Evolutionary conservation across 2,888 invertebrate genomes (phyloP).

Genomic region (Nomada hirtipes): DNA sequence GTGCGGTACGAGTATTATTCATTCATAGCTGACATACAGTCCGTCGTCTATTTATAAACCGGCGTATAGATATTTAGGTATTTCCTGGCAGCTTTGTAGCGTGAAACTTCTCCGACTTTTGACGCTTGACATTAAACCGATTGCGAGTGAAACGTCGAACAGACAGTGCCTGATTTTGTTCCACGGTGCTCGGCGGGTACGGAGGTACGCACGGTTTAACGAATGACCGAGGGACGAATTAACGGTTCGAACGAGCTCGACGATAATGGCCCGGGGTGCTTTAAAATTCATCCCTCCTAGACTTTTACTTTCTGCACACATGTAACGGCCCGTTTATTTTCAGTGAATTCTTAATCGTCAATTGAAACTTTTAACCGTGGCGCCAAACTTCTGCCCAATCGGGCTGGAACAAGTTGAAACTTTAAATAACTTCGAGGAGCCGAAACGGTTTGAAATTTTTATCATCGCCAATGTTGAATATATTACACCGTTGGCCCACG

Average conservation of each 20-base stretch:
- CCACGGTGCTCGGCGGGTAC: no score
- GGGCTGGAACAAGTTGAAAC: slow-evolving; percentile 10
- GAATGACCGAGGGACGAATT: background rate
- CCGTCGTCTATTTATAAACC: slow-evolving; percentile 39
- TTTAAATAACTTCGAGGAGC: slow-evolving; percentile 19
- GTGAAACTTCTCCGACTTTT: slow-evolving; percentile 13
- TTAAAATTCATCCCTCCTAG: background rate
- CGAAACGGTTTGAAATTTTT: slow-evolving; percentile 35
- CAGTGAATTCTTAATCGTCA: slow-evolving; percentile 11
- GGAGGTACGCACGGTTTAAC: no score
- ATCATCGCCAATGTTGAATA: slow-evolving; percentile 10
- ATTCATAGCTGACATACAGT: slow-evolving; percentile 18
- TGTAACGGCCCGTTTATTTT: slow-evolving; percentile 10
- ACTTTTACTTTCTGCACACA: slow-evolving; percentile 15
- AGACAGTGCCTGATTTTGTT: background rate
- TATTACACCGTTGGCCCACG: background rate
- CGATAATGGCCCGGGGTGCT: background rate
- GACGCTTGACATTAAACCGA: slow-evolving; percentile 29
- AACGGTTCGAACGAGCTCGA: background rate
- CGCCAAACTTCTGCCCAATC: slow-evolving; percentile 7
- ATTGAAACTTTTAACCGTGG: slow-evolving; percentile 28
- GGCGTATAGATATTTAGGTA: slow-evolving; percentile 29
- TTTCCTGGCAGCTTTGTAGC: slow-evolving; percentile 39
- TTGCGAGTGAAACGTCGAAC: no score
- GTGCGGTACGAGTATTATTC: slow-evolving; percentile 41